Percentiles rank a stretch among this genome's conserved stretches.
Conservation (phyloP, 1,140 invertebrate genomes). For the Drosophila serrata region DNA sequence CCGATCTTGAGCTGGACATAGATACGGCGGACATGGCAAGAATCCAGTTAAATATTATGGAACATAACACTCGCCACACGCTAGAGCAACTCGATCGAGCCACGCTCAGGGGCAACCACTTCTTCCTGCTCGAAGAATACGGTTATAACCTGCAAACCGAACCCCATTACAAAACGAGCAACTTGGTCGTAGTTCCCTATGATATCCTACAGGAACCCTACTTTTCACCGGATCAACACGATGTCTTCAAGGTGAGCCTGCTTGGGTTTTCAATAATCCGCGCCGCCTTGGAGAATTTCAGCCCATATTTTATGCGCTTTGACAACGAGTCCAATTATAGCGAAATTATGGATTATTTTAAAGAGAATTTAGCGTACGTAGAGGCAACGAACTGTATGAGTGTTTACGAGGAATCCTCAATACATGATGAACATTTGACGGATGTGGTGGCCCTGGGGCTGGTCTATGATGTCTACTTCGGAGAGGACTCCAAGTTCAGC, state of each 20-base stretch:
- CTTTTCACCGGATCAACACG: neutral
- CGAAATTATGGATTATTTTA: neutral
- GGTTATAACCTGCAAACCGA: rapidly evolving
- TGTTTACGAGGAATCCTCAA: neutral
- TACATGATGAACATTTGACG: neutral
- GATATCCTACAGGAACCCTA: conserved; percentile 1
- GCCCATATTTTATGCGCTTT: neutral
- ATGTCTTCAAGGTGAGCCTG: conserved; percentile 10
- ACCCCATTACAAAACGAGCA: too few species aligned
- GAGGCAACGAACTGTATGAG: neutral
- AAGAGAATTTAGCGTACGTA: neutral
- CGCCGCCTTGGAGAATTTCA: neutral
- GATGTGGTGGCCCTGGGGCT: neutral
- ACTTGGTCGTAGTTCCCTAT: conserved; percentile 1
- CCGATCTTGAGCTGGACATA: neutral
- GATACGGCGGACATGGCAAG: neutral
- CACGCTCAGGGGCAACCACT: neutral
- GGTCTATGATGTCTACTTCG: neutral
- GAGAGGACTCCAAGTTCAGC: neutral
- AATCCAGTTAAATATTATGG: neutral
- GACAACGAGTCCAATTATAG: neutral
- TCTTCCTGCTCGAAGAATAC: neutral
- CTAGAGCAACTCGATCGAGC: neutral
- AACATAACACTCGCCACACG: neutral
- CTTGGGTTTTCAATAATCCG: neutral